Evolutionary conservation across 2,797 vertebrate genomes (phyloP).

Genomic region (Hippoglossus hippoglossus): DNA sequence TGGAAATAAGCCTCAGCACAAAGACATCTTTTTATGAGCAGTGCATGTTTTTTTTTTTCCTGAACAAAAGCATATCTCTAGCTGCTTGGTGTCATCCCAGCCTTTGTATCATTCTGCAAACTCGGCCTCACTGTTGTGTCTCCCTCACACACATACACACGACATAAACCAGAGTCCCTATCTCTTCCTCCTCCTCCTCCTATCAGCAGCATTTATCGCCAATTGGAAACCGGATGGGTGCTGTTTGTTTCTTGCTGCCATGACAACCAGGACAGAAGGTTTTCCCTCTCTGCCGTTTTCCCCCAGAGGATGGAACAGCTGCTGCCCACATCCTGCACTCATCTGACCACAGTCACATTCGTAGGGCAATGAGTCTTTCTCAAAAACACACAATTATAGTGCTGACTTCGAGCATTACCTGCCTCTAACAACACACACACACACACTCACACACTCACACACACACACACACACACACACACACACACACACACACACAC

Average conservation of each 20-base stretch:
- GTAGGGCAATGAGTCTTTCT: background rate
- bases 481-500: background rate
- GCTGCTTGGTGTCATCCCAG: background rate
- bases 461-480: background rate
- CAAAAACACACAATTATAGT: constrained; percentile 18
- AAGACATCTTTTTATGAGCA: constrained; percentile 9
- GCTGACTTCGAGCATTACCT: constrained; percentile 40
- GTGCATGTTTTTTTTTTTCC: constrained; percentile 19
- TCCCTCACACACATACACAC: constrained; percentile 2
- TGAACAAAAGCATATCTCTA: constrained; percentile 26
- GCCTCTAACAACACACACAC: background rate
- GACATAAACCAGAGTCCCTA: constrained; percentile 24
- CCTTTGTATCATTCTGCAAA: constrained; percentile 1
- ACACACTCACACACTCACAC: background rate
- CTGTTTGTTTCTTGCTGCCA: constrained; percentile 75
- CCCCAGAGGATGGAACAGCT: constrained; percentile 65
- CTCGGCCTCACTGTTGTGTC: background rate
- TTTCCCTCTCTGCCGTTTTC: constrained; percentile 51
- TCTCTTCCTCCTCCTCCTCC: constrained; percentile 39
- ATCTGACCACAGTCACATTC: constrained; percentile 30
- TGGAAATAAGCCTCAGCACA: constrained; percentile 36
- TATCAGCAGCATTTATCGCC: constrained; percentile 63
- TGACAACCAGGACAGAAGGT: constrained; percentile 69
- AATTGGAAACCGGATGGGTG: constrained; percentile 63
- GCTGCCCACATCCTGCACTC: constrained; percentile 54